Conservation (phyloP, 2,113 vertebrate genomes). For the Archilochus colubris region DNA sequence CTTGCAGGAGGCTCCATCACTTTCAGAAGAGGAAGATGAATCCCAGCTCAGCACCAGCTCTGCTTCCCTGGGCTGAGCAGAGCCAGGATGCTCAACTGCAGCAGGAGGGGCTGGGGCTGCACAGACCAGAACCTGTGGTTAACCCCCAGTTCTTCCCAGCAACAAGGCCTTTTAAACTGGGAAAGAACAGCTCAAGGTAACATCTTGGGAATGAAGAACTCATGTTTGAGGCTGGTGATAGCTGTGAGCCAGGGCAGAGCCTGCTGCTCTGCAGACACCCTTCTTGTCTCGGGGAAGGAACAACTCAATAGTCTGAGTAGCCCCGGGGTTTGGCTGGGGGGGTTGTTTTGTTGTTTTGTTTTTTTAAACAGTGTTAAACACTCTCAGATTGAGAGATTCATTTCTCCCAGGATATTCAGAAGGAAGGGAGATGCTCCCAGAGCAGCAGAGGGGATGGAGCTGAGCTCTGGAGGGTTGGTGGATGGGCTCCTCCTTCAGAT, state of each 20-base stretch:
- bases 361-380: background rate
- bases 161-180: background rate
- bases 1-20: fast-evolving
- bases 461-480: fast-evolving
- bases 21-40: background rate
- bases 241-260: background rate
- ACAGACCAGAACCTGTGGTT: background rate
- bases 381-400: background rate
- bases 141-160: background rate
- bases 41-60: fast-evolving
- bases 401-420: background rate
- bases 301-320: background rate
- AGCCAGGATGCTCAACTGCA: background rate
- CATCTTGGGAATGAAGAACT: background rate
- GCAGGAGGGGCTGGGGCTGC: background rate
- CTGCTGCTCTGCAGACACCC: background rate
- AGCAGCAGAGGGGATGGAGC: background rate
- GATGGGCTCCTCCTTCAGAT: background rate
- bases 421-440: background rate
- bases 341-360: too few relatives aligned
- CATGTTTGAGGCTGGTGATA: background rate
- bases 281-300: background rate
- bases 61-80: background rate
- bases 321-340: background rate
- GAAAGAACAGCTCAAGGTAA: background rate